Base-by-base conservation (phyloP, 2,888 invertebrate species). In the Altica lythri region DNA sequence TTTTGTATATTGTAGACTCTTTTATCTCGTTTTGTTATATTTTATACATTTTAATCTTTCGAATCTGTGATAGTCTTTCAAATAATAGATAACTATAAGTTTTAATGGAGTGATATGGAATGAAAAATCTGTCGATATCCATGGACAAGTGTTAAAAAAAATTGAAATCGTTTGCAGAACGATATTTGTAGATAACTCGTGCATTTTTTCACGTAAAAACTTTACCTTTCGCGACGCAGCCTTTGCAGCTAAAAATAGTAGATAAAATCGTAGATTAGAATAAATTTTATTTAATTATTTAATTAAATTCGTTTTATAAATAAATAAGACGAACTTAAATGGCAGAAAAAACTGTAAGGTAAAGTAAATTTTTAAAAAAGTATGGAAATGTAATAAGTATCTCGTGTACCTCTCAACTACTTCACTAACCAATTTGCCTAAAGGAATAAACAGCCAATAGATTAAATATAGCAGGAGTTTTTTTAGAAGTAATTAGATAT, bases 11-110 rank as follows among this genome's bases (percentile, higher is more conserved):
- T n/a, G n/a, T n/a, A n/a, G n/a, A n/a, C n/a, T n/a, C 14, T 13
- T n/a, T 25, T 25, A 35, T 30, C 42, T 32, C 12, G 8, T 17
- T 22, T 8, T 25, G 12, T 22, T 42, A 5, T 12, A 42, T 42
- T n/a, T 17, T 27, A 17, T 42, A 51, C 10, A 25, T 50, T 60
- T 47, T 32, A 55, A 37, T 45, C 35, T 57, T 60, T 60, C 60
- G 50, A 50, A 53, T 55, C 57, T 60, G 60, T 60, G 60, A 60
- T 60, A 60, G 57, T 57, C 49, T 17, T 51, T 57, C 45, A 51
- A 56, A 45, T 49, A 44, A 48, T 53, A 53, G 40, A 34, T 34
- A 43, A 52, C 27, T 40, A 40, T 48, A 49, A 40, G 40, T 52
- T 43, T 14, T n/a, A 34, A 34, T 17, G 44, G 37, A 19, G 37